Percentiles rank a stretch among this genome's conserved stretches.
These are phyloP conservation scores for Agonum fuliginosum DNA, from an alignment of 2,888 invertebrate species.

Conservation along the genomic window DNA sequence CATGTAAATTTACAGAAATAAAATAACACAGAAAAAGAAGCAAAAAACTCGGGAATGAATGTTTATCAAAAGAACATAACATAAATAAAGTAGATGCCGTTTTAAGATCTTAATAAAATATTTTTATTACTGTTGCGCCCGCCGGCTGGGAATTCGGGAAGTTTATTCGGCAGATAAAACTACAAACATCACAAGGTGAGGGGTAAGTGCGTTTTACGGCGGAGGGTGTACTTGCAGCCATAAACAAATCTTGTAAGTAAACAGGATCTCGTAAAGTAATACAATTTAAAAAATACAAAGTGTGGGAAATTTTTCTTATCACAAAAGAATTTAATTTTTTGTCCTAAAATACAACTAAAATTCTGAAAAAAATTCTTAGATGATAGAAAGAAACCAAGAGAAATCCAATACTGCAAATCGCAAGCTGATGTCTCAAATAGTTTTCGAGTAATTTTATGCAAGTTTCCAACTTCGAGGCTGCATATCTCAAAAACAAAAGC, in stretches of 20 bases:
- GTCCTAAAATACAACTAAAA: too few species aligned
- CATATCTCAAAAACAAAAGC: too few species aligned
- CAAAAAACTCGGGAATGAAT: slow-evolving; percentile 53
- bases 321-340: neutral
- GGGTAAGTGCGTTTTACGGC: neutral
- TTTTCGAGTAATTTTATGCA: too few species aligned
- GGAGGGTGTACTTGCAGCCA: neutral
- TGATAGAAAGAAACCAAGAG: too few species aligned
- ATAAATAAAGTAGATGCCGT: slow-evolving; percentile 57
- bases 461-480: too few species aligned
- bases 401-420: too few species aligned
- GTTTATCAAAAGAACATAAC: slow-evolving; percentile 58
- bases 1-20: slow-evolving; percentile 59
- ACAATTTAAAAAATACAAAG: slow-evolving; percentile 53
- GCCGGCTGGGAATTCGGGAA: slow-evolving; percentile 40
- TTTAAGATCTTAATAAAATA: slow-evolving; percentile 59
- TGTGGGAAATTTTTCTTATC: slow-evolving; percentile 8
- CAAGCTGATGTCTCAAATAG: too few species aligned
- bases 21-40: slow-evolving; percentile 51
- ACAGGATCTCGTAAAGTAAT: slow-evolving; percentile 50
- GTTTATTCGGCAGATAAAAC: slow-evolving; percentile 43
- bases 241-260: slow-evolving; percentile 52
- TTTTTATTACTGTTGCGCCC: slow-evolving; percentile 56
- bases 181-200: neutral
- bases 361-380: too few species aligned